Evolutionary conservation across 1,140 invertebrate species (phyloP).

Genomic region (Pissodes strobi): DNA sequence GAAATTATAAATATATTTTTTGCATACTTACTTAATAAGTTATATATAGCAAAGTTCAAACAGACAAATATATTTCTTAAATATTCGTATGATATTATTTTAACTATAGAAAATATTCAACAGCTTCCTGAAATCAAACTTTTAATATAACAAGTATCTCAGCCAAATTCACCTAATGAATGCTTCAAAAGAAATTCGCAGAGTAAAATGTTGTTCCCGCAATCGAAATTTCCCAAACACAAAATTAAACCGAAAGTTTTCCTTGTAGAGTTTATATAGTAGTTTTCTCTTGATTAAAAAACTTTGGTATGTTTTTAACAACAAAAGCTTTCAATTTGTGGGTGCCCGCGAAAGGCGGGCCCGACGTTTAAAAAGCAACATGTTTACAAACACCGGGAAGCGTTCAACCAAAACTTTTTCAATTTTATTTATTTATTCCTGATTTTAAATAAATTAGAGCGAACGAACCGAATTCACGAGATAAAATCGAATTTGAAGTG

Average conservation of each 20-base stretch:
- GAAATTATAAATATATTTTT: no score
- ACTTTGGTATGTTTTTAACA: slow-evolving; percentile 31
- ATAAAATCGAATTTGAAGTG: no score
- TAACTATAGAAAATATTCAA: no score
- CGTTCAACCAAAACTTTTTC: slow-evolving; percentile 23
- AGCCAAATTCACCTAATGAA: no score
- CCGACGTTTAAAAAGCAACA: slow-evolving; percentile 14
- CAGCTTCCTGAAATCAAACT: no score
- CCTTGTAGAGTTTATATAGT: slow-evolving; percentile 22
- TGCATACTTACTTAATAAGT: no score
- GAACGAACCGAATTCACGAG: no score
- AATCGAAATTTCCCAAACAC: slow-evolving; percentile 8
- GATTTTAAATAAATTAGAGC: slow-evolving; percentile 16
- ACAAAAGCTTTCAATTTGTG: slow-evolving; percentile 32
- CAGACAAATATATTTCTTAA: no score
- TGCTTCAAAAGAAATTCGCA: background rate
- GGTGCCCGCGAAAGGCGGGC: slow-evolving; percentile 7
- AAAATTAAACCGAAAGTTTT: slow-evolving; percentile 26
- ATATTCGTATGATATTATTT: no score
- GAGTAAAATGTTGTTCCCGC: no score
- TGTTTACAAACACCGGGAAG: slow-evolving; percentile 13
- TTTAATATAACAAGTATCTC: no score
- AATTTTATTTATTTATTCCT: slow-evolving; percentile 32
- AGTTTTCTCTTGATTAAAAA: slow-evolving; percentile 35
- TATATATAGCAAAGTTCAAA: no score